phyloP scores from a whole-genome alignment of 2,113 vertebrate genomes.

The Megalops atlanticus region DNA sequence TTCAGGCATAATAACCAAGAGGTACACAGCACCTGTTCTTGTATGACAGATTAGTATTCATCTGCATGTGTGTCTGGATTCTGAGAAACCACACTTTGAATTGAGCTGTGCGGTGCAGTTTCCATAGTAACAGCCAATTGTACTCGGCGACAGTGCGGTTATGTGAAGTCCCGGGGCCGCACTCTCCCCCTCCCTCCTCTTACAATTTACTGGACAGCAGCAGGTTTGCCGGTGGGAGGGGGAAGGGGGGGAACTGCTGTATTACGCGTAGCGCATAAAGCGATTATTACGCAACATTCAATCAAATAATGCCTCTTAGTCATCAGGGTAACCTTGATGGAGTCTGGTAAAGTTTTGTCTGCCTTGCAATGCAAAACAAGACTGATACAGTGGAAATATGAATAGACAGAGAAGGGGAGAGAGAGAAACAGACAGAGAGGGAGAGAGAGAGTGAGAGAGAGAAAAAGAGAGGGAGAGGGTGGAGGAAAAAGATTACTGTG shows the following conservation, averaged over 20 bases:
- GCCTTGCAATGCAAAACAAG: background rate
- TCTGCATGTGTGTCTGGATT: background rate
- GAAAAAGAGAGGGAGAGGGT: background rate
- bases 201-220: background rate
- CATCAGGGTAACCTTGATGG: background rate
- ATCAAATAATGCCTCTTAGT: background rate
- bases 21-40: background rate
- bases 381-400: background rate
- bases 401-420: background rate
- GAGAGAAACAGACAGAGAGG: background rate
- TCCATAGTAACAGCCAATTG: slow-evolving; percentile 4
- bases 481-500: background rate
- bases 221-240: too few relatives aligned
- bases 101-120: background rate
- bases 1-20: too few relatives aligned
- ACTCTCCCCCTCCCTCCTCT: background rate
- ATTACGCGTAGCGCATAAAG: background rate
- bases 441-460: too few relatives aligned
- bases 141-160: background rate
- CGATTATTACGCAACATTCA: background rate
- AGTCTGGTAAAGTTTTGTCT: background rate
- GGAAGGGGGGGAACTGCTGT: background rate
- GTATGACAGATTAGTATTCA: background rate
- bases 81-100: background rate
- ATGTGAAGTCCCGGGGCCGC: background rate